Evolutionary conservation across 2,113 vertebrate genomes (phyloP).

Genomic region (Sigmodon hispidus): DNA sequence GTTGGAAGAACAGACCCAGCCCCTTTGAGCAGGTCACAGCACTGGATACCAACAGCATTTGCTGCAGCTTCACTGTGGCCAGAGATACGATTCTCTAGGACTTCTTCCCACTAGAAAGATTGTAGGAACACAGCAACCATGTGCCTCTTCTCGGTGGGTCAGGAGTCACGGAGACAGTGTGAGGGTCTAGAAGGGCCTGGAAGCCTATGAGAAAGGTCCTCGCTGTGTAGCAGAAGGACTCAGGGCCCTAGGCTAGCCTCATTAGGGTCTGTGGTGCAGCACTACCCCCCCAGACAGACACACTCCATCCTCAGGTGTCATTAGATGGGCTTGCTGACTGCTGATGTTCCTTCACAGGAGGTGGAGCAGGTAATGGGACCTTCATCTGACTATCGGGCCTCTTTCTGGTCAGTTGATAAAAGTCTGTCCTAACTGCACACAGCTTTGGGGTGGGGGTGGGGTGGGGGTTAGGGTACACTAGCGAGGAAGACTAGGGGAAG

Average conservation of each 20-base stretch:
- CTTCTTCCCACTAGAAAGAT: not conserved
- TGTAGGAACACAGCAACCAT: not conserved
- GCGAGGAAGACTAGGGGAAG: not conserved
- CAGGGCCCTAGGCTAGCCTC: not conserved
- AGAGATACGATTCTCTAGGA: not conserved
- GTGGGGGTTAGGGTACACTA: not conserved
- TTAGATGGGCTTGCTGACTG: not conserved
- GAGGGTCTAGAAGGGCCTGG: not conserved
- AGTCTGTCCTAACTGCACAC: too few species aligned
- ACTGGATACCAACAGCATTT: fast-evolving
- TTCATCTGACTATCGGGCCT: not conserved
- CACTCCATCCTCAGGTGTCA: not conserved
- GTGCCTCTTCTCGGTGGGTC: fast-evolving
- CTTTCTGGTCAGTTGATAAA: not conserved
- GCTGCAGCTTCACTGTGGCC: too few species aligned
- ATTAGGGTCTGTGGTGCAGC: not conserved
- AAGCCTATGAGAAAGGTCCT: not conserved
- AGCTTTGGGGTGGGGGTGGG: not conserved
- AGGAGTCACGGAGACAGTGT: too few species aligned
- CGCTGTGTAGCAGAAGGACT: not conserved
- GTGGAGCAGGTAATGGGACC: not conserved
- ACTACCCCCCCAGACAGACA: not conserved
- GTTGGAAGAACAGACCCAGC: not conserved
- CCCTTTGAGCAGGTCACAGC: fast-evolving
- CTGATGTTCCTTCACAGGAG: not conserved